These are phyloP conservation scores for Phrynocephalus forsythii DNA, from an alignment of 2,797 vertebrate genomes.

Conservation along the genomic window DNA sequence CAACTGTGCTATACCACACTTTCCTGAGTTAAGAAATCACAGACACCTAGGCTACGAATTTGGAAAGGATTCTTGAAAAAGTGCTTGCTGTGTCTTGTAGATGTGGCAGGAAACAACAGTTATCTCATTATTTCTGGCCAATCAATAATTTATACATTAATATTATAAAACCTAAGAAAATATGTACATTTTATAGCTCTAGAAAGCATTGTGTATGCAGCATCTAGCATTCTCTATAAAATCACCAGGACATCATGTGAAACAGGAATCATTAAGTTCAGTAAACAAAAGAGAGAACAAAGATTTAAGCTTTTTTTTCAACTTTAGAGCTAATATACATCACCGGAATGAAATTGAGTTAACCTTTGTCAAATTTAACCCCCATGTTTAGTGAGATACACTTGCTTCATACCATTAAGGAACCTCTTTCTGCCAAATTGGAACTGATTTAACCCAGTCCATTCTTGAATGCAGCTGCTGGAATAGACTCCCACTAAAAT, in stretches of 20 bases:
- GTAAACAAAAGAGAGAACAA: not conserved
- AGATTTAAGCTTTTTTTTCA: not conserved
- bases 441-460: slow-evolving; percentile 16
- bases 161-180: not conserved
- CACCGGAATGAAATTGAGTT: slow-evolving; percentile 22
- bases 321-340: not conserved
- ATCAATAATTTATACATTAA: not conserved
- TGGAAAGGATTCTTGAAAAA: not conserved
- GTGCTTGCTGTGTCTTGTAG: not conserved
- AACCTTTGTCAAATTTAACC: not conserved
- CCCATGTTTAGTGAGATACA: not conserved
- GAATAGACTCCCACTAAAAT: slow-evolving; percentile 18
- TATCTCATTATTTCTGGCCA: not conserved
- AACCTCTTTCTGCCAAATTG: not conserved
- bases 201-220: not conserved
- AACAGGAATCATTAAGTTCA: not conserved
- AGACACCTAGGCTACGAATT: not conserved
- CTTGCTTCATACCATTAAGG: not conserved
- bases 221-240: not conserved
- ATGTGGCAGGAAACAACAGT: not conserved
- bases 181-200: not conserved
- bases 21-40: not conserved
- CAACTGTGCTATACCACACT: not conserved
- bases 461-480: slow-evolving; percentile 28
- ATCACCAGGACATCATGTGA: not conserved